Evolutionary conservation across 2,113 vertebrate genomes (phyloP).

Genomic region (Meriones unguiculatus): DNA sequence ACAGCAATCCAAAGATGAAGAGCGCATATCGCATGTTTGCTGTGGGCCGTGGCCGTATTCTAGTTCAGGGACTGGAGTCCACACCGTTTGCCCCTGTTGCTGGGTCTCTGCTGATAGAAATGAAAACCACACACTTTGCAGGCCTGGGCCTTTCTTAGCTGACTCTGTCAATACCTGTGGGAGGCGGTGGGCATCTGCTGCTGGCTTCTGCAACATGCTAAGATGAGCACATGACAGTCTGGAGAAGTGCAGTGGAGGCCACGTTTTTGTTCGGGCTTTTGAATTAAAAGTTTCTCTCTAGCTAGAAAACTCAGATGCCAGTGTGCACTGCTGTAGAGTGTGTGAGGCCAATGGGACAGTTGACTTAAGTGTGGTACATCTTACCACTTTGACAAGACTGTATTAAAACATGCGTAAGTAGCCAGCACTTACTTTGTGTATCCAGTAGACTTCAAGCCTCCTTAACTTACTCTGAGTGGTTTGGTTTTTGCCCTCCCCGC

Average conservation of each 20-base stretch:
- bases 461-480: background rate
- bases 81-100: background rate
- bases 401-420: background rate
- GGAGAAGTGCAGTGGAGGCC: background rate
- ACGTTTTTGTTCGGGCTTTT: background rate
- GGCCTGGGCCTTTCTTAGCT: background rate
- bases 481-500: background rate
- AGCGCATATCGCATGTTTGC: background rate
- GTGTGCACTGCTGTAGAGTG: background rate
- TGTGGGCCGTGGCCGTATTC: background rate
- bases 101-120: background rate
- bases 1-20: background rate
- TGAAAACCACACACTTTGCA: background rate
- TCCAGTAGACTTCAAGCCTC: background rate
- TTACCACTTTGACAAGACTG: background rate
- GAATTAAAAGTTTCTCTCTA: background rate
- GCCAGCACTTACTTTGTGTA: background rate
- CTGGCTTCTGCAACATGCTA: background rate
- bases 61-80: background rate
- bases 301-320: background rate
- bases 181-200: background rate
- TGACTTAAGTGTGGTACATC: background rate
- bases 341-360: background rate
- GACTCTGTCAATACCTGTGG: background rate
- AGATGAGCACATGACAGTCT: background rate